Evolutionary conservation across 2,888 invertebrate species (phyloP).

Genomic region (Helleia helle): DNA sequence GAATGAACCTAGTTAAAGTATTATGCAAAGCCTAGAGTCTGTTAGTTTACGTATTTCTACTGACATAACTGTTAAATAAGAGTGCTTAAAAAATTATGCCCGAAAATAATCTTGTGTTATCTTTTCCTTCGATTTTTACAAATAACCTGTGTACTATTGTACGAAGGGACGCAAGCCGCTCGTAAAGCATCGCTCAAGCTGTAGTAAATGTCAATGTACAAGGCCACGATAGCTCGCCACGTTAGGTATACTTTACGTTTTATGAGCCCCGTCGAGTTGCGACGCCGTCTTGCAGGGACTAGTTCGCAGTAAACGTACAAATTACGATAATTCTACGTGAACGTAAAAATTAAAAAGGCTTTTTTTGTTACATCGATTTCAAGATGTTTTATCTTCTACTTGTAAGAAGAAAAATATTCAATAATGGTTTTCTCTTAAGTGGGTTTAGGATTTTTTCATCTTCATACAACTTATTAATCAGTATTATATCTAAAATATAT

Average conservation of each 20-base stretch:
- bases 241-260: slow-evolving; percentile 10
- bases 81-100: too few relatives aligned
- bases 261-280: slow-evolving; percentile 1
- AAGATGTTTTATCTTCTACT: too few relatives aligned
- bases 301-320: background rate
- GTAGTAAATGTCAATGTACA: slow-evolving; percentile 57
- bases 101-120: slow-evolving; percentile 7
- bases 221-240: slow-evolving; percentile 22
- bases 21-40: too few relatives aligned
- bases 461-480: too few relatives aligned
- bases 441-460: too few relatives aligned
- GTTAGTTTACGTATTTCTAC: too few relatives aligned
- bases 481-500: too few relatives aligned
- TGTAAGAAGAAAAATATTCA: too few relatives aligned
- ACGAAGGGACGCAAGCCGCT: slow-evolving; percentile 22
- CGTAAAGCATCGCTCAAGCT: slow-evolving; percentile 47
- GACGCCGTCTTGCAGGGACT: background rate
- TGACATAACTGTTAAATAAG: too few relatives aligned
- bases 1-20: too few relatives aligned
- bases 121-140: slow-evolving; percentile 20
- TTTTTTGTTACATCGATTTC: slow-evolving; percentile 1
- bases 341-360: background rate
- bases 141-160: slow-evolving; percentile 25
- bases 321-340: too few relatives aligned
- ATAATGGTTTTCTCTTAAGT: too few relatives aligned